Evolutionary conservation across 2,113 vertebrate species (phyloP), one percentile per base, ranked within the genome.

Genomic region (Varanus salvator): DNA sequence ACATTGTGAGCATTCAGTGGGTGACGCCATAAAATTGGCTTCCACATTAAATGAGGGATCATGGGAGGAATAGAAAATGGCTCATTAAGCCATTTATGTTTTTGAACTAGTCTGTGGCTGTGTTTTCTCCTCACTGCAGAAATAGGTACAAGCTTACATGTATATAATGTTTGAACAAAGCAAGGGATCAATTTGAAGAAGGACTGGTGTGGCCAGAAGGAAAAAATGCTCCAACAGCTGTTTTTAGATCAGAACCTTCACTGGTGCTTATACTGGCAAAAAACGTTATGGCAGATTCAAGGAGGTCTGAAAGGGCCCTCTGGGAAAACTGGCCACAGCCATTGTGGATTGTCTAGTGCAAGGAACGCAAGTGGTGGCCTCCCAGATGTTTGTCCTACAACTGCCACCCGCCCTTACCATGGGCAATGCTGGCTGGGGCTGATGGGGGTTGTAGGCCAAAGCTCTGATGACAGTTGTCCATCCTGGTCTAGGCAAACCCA

Each of bases 181-280:
- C 4, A 48, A 0, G 0, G 66, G 89, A 15, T 38, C 34, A 69
- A 68, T 88, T 85, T 92, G 31, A 87, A 81, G 77, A 29, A 54
- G 75, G 84, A 93, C 29, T 91, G 57, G 23, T 86, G 4, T 87
- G 80, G 11, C 54, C 72, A 84, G 60, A 88, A 91, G 82, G 17
- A 2, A 27, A 2, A 9, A 7, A 44, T 3, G 11, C 60, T 83
- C 27, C 7, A 88, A 88, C 19, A 89, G 80, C 81, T 84, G 15
- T 31, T 23, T 92, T 95, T 82, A 34, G 91, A 77, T 86, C 89
- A 84, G 74, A 93, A 44, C 68, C 80, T 84, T 81, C 82, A 94
- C 90, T 94, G 80, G 88, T 83, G 80, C 44, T 72, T 91, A 87
- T 60, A 6, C 72, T 90, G 83, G 57, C 38, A 89, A 80, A 89